These are phyloP conservation scores for Drosophila mojavensis DNA, from an alignment of 1,140 invertebrate genomes.

Conservation along the genomic window DNA sequence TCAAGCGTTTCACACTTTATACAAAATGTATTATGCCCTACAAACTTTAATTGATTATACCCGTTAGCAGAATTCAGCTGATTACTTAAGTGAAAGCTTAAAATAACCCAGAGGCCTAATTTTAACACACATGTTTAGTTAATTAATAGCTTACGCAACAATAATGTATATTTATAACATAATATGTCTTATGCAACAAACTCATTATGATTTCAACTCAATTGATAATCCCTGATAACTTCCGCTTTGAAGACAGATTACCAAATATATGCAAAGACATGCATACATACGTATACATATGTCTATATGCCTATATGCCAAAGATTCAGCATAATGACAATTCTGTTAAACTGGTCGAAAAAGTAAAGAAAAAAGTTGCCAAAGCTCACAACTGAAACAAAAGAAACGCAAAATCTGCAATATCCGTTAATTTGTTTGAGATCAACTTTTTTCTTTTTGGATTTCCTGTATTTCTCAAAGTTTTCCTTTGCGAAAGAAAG, in stretches of 20 bases:
- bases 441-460: slow-evolving; percentile 3
- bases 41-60: too few relatives aligned
- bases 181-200: neutral
- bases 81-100: neutral
- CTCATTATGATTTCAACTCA: neutral
- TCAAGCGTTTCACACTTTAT: too few relatives aligned
- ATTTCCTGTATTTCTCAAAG: slow-evolving; percentile 4
- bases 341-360: slow-evolving; percentile 21
- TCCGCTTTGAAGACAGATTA: neutral
- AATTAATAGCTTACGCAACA: too few relatives aligned
- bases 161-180: neutral
- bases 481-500: slow-evolving; percentile 27
- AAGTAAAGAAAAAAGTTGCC: slow-evolving; percentile 22
- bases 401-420: slow-evolving; percentile 61
- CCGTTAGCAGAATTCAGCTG: too few relatives aligned
- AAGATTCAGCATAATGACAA: slow-evolving; percentile 7
- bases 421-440: slow-evolving; percentile 57
- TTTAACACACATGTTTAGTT: neutral
- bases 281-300: neutral
- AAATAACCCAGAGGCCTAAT: neutral
- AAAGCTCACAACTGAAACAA: slow-evolving; percentile 36
- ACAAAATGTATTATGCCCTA: too few relatives aligned
- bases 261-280: neutral
- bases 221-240: neutral
- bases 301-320: too few relatives aligned